Base-by-base conservation (phyloP, 2,888 invertebrate species). In the Cerastis rubricosa region DNA sequence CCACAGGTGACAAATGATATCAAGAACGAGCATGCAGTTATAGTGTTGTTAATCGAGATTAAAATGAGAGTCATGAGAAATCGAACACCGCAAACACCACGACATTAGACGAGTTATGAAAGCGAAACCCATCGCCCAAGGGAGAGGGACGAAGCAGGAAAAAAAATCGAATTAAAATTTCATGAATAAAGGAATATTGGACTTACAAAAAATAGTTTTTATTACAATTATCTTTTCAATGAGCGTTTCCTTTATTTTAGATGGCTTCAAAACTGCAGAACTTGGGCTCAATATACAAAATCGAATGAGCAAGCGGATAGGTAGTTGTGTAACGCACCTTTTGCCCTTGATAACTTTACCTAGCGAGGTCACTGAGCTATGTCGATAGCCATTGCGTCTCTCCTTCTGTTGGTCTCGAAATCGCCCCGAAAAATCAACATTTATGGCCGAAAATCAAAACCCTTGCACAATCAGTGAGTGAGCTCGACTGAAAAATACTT, bases 41-140 rank as follows among this genome's bases (percentile, higher is more conserved):
- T 74, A 88, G 43, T 85, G 66, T 85, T 74, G 92, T 92, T 92
- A 92, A 92, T 87, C 89, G 86, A 88, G 89, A 86, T 81, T 83
- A 90, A 87, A 91, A 91, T 92, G 92, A 92, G 91, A 89, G 89
- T 88, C 87, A 90, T 90, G 89, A 90, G 90, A 91, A 89, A 86
- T 90, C 88, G 90, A 93, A 93, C 91, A 94, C 93, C 94, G 89
- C 78, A 93, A 94, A 94, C 92, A 94, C 94, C 94, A 92, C 90
- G 91, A 93, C 91, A 91, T 93, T 93, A 91, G 85, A 93, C 87
- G 85, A 92, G 92, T 94, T 92, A 94, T 95, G 94, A 94, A 94
- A 95, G 95, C 94, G 92, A 93, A 93, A 94, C 95, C 95, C 92
- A 91, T 90, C 92, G 92, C 91, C 89, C 88, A 90, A 91, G 91